Conservation (phyloP, 2,797 vertebrate genomes). For the Microcaecilia unicolor region DNA sequence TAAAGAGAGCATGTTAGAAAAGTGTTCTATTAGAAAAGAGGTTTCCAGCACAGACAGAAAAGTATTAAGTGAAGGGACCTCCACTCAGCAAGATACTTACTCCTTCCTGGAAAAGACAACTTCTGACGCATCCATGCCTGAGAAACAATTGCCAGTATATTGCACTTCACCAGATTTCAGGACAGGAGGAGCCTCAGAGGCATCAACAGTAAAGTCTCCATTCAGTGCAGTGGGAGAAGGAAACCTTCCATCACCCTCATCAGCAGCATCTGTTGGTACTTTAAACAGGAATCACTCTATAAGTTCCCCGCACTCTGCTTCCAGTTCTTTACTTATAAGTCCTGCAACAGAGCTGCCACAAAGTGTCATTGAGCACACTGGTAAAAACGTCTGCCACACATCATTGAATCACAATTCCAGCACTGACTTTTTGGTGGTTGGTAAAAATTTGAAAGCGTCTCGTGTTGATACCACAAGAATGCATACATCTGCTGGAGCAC, state of each 20-base stretch:
- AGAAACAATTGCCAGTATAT: slow-evolving; percentile 57
- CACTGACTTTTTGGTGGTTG: slow-evolving; percentile 41
- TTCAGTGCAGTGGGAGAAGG: slow-evolving; percentile 61
- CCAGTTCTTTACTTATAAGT: slow-evolving; percentile 44
- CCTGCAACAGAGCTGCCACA: slow-evolving; percentile 45
- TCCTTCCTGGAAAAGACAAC: slow-evolving; percentile 39
- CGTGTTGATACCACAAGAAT: slow-evolving; percentile 44
- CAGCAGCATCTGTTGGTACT: slow-evolving; percentile 50
- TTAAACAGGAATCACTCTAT: slow-evolving; percentile 46
- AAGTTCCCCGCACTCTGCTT: slow-evolving; percentile 36
- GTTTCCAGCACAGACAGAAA: slow-evolving; percentile 47
- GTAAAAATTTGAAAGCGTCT: slow-evolving; percentile 32
- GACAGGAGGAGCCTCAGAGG: slow-evolving; percentile 53
- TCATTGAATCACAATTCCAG: slow-evolving; percentile 28
- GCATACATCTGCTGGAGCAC: slow-evolving; percentile 8
- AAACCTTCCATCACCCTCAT: slow-evolving; percentile 53
- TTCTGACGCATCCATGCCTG: slow-evolving; percentile 49
- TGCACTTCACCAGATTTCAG: slow-evolving; percentile 67
- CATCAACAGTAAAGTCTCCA: slow-evolving; percentile 51
- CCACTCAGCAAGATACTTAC: slow-evolving; percentile 38
- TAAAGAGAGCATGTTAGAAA: slow-evolving; percentile 55
- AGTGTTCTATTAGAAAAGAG: slow-evolving; percentile 51
- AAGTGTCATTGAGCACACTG: slow-evolving; percentile 46
- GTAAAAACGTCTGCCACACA: slow-evolving; percentile 44
- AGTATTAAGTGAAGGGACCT: slow-evolving; percentile 37